Base-by-base conservation (phyloP, 2,888 invertebrate species). In the Eilema caniola region DNA sequence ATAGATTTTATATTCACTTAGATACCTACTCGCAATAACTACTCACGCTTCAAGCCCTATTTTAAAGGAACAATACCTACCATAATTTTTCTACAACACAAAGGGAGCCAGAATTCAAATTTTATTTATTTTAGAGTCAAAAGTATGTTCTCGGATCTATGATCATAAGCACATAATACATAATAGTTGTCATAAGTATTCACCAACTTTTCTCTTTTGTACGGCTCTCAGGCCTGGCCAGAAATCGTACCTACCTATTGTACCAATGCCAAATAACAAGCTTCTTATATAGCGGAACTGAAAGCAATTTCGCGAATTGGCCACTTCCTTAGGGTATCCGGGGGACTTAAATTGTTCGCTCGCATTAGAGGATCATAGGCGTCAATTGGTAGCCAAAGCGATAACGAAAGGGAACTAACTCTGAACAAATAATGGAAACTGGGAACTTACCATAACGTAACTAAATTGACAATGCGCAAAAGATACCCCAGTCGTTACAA, bases 261-360 rank as follows among this genome's bases (percentile, higher is more conserved):
- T 16, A 24, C 56, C 16, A 57, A 62, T 23, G 24, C 28, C 20
- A 72, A 77, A 80, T 78, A 83, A 84, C 81, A 78, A 84, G 84
- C 83, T 86, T 82, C 83, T 81, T 82, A 81, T 69, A 73, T 66
- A 72, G 71, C 75, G 82, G 83, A 83, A 84, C 78, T 78, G 82
- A 64, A 66, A 71, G 70, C 80, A 92, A 93, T 93, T 92, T 92
- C 76, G 91, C 92, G 84, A 92, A 94, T 93, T 91, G 91, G 77
- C 76, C 56, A 86, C 88, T 89, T 94, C 93, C 93, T 91, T 83
- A 82, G 85, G 79, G 77, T 75, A 72, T 78, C 76, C 82, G 81
- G 88, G 83, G 86, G 87, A 85, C 88, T 90, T 86, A 90, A 91
- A 91, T 90, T 90, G 90, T 83, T 87, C 59, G 83, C 85, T 82